Evolutionary conservation across 2,797 vertebrate genomes (phyloP).

Genomic region (Sylvia borin): DNA sequence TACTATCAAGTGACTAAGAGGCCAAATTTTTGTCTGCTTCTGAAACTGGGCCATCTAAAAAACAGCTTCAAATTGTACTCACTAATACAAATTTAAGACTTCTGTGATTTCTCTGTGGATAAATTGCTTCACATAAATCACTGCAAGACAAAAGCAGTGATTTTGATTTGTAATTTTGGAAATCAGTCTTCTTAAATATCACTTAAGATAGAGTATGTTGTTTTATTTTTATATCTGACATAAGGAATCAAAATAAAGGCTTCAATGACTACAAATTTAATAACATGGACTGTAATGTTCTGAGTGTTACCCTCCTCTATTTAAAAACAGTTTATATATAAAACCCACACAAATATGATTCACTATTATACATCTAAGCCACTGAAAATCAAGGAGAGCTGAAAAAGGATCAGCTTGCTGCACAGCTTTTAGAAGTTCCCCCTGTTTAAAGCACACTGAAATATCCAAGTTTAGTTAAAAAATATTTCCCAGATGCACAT

Average conservation of each 20-base stretch:
- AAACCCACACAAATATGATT: neutral
- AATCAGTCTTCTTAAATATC: neutral
- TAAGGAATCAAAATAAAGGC: neutral
- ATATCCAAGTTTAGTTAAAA: neutral
- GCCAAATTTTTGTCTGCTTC: neutral
- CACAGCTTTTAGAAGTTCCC: neutral
- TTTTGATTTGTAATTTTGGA: neutral
- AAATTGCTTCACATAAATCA: neutral
- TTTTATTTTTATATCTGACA: neutral
- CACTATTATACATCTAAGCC: neutral
- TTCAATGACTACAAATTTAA: neutral
- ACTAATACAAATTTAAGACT: neutral
- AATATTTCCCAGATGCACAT: neutral
- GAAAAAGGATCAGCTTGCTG: neutral
- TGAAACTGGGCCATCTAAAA: conserved; percentile 11
- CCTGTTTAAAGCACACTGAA: neutral
- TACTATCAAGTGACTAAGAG: neutral
- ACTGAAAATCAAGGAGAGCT: neutral
- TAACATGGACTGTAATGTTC: neutral
- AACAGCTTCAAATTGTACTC: neutral
- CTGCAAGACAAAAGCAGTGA: neutral
- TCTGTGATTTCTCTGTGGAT: neutral
- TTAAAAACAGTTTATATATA: neutral
- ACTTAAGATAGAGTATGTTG: neutral
- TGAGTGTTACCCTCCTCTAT: neutral